Percentiles rank a stretch among this genome's conserved stretches.
Conservation (phyloP, 2,888 invertebrate genomes). For the Platypus cylindrus region DNA sequence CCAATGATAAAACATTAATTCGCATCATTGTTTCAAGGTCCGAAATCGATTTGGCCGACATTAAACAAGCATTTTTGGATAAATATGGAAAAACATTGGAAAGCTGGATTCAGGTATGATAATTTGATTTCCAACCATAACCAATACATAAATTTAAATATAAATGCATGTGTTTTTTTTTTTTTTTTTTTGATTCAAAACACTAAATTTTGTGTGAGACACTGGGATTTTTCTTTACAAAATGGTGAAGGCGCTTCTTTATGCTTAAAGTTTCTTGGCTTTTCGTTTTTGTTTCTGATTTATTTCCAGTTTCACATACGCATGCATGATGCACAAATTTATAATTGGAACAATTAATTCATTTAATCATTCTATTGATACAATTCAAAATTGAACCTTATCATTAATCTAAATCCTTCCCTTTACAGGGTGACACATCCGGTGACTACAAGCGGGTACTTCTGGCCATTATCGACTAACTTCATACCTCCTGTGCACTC, state of each 20-base stretch:
- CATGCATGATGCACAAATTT: too few species aligned
- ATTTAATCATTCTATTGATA: too few species aligned
- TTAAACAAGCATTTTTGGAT: conserved; percentile 79
- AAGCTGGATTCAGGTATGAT: conserved; percentile 73
- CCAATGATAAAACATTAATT: conserved; percentile 84
- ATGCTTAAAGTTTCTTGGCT: background rate
- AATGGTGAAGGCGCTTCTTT: too few species aligned
- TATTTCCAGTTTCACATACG: background rate
- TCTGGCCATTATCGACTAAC: conserved; percentile 61
- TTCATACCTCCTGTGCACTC: conserved; percentile 19
- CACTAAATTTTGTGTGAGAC: too few species aligned
- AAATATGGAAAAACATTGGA: conserved; percentile 71
- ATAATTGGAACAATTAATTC: too few species aligned
- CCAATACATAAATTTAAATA: too few species aligned
- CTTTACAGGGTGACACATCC: conserved; percentile 79
- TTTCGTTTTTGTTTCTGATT: background rate
- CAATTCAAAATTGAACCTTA: too few species aligned
- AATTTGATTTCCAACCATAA: too few species aligned
- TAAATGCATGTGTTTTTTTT: too few species aligned
- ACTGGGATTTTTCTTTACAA: too few species aligned
- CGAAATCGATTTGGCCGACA: conserved; percentile 85
- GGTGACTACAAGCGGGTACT: conserved; percentile 88
- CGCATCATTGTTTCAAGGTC: conserved; percentile 84
- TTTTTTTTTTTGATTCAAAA: too few species aligned
- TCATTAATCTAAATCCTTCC: conserved; percentile 24